These are phyloP conservation scores for Trachymyrmex septentrionalis DNA, from an alignment of 1,140 invertebrate genomes.

Conservation along the genomic window DNA sequence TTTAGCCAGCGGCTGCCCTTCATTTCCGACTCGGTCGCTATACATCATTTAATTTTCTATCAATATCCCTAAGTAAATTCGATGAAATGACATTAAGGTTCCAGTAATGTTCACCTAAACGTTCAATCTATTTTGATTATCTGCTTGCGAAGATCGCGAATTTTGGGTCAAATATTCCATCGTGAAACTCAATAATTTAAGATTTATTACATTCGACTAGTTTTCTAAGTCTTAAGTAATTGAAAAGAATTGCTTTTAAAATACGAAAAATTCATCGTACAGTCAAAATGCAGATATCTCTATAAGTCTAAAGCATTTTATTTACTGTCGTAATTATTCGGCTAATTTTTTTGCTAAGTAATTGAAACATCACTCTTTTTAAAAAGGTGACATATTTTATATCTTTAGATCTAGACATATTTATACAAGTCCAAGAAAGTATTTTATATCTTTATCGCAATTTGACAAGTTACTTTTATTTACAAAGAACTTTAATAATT, in stretches of 20 bases:
- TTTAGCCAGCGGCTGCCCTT: background rate
- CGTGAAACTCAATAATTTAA: conserved; percentile 24
- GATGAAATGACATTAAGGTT: conserved; percentile 22
- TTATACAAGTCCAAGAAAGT: background rate
- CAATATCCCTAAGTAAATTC: conserved; percentile 60
- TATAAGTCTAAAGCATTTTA: background rate
- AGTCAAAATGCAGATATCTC: background rate
- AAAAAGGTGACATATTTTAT: background rate
- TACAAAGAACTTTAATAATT: background rate
- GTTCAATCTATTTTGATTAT: conserved; percentile 23
- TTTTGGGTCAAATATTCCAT: background rate
- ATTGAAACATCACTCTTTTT: background rate
- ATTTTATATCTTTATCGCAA: background rate
- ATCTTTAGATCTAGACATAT: background rate
- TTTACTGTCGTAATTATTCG: background rate
- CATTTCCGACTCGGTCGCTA: conserved; percentile 21
- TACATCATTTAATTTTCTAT: conserved; percentile 63
- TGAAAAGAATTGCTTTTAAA: background rate
- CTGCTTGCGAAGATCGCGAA: background rate
- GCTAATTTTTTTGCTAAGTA: background rate
- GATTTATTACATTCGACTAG: background rate
- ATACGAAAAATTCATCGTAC: background rate
- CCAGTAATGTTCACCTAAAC: background rate
- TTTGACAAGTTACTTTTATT: background rate
- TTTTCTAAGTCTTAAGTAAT: conserved; percentile 9